Evolutionary conservation across 2,113 vertebrate species (phyloP), one percentile per base, ranked within the genome.

Genomic region (Megatriorchis doriae): DNA sequence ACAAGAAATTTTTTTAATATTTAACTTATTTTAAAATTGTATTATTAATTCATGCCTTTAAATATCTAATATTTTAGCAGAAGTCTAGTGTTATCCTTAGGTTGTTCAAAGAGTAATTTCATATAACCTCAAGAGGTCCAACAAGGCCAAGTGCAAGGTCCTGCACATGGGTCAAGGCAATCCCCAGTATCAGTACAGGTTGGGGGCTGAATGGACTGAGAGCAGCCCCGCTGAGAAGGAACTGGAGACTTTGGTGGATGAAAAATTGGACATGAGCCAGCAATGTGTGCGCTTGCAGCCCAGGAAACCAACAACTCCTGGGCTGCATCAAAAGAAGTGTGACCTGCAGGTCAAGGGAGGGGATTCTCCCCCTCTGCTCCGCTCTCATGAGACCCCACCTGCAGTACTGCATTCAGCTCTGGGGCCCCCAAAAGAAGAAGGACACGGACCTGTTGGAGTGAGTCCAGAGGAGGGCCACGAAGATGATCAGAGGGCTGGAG

Each of bases 321-420:
- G 23, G 18, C 42, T 48, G n/a, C 42, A 56, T 29, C 15, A 29
- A 22, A 17, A 82, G 36, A 22, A 65, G 9, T 0, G 0, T 38
- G 34, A 10, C 14, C 42, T 40, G 71, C 11, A 48, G n/a, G 22
- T 29, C 0, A 0, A 66, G 22, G n/a, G n/a, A 66, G 18, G 23
- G 1, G 19, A 67, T 50, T n/a, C 52, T 31, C 0, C 31, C 19
- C 16, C n/a, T 48, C 9, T 8, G 2, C 27, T 55, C 20, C 0
- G 0, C 7, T 5, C 7, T n/a, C 1, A 1, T 42, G 43, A 75
- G n/a, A 50, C 42, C 10, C 16, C n/a, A 20, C n/a, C 36, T 50
- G n/a, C 4, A 70, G 18, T 16, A 13, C 31, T 31, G 31, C 2
- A 0, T 58, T 20, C 43, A 50, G 36, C 20, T 43, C 53, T 36